A percentile compares a stretch with the other conserved stretches of the same genome.
These are phyloP conservation scores for Myanophis thanlyinensis DNA, from an alignment of 2,113 vertebrate species.

Conservation along the genomic window DNA sequence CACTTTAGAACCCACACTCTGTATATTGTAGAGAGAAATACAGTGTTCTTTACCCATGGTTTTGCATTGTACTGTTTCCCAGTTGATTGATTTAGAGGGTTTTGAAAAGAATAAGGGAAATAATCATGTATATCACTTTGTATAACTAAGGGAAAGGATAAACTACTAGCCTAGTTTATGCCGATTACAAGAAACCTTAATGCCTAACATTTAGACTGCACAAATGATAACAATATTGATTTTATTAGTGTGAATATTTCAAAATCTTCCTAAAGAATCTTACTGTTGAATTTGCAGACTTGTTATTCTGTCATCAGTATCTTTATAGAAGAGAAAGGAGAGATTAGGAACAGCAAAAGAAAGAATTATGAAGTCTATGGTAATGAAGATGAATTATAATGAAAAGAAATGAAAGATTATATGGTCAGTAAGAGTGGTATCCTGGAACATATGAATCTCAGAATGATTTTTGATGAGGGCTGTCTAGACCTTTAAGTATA, in stretches of 20 bases:
- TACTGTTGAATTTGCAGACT: background rate
- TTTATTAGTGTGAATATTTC: background rate
- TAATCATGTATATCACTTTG: background rate
- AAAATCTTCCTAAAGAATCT: background rate
- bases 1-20: background rate
- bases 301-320: background rate
- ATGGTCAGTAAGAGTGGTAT: background rate
- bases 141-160: background rate
- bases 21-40: background rate
- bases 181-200: background rate
- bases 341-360: background rate
- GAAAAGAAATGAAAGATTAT: background rate
- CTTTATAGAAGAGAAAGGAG: background rate
- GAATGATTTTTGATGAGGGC: background rate
- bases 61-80: background rate
- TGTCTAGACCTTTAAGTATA: background rate
- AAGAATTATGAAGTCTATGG: background rate
- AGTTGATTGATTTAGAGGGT: background rate
- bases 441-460: background rate
- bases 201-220: background rate
- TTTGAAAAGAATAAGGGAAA: background rate
- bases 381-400: background rate
- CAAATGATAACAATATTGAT: background rate
- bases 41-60: background rate
- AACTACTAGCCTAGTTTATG: background rate